Evolutionary conservation across 2,797 vertebrate genomes (phyloP).

Genomic region (Aplochiton taeniatus): DNA sequence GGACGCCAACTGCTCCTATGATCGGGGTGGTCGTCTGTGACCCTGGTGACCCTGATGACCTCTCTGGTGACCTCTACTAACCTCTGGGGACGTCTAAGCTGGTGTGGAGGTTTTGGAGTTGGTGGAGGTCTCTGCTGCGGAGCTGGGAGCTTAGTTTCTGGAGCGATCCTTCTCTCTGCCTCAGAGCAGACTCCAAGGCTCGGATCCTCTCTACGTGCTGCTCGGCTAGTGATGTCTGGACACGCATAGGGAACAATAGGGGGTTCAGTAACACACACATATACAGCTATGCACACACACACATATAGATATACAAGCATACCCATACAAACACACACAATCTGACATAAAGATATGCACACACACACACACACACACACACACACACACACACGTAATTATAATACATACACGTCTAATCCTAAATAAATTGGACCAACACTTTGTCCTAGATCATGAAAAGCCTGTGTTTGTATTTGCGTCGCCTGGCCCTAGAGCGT

Average conservation of each 20-base stretch:
- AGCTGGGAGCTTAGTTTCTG: constrained; percentile 72
- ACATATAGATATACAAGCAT: not conserved
- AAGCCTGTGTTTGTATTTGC: not conserved
- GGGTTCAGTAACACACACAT: not conserved
- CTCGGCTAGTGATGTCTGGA: constrained; percentile 83
- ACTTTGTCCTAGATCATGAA: not conserved
- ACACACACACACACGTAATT: not conserved
- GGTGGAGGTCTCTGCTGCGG: constrained; percentile 72
- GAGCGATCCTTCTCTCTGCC: constrained; percentile 75
- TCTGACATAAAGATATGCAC: not conserved
- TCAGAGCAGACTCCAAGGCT: constrained; percentile 81
- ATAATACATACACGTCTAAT: not conserved
- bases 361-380: constrained; percentile 9
- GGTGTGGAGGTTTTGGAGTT: constrained; percentile 67
- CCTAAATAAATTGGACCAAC: not conserved
- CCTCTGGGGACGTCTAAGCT: constrained; percentile 68
- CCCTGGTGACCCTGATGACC: too few species aligned
- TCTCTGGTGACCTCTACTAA: constrained; percentile 11
- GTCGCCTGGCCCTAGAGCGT: too few species aligned
- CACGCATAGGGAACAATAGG: constrained; percentile 8
- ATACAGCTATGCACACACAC: constrained; percentile 7
- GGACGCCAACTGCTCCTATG: too few species aligned
- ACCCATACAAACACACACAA: constrained; percentile 5
- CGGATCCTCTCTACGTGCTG: constrained; percentile 83
- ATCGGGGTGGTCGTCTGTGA: too few species aligned